Evolutionary conservation across 2,113 vertebrate species (phyloP), one percentile per base, ranked within the genome.

Genomic region (Melospiza georgiana): DNA sequence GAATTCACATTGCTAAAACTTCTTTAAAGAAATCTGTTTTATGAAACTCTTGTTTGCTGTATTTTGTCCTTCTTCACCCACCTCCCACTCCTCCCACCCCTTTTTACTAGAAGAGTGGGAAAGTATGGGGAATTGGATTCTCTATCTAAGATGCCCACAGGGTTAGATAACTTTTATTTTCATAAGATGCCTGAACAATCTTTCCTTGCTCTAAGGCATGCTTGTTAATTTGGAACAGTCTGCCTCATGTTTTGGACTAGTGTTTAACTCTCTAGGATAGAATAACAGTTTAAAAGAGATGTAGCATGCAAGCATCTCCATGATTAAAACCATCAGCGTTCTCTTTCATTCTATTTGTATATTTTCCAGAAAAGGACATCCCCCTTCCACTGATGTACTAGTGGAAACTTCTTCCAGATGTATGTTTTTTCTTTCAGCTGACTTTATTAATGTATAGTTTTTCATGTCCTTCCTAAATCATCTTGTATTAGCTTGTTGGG

Each of bases 81-180:
- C 25, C 16, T 31, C 5, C 20, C 6, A 17, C 48, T 77, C 61
- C 35, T 54, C 41, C 54, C 22, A 52, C 54, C 27, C 24, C 9
- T 68, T 87, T 85, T 83, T 79, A 71, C n/a, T 69, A 54, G 41
- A 57, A 68, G 68, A 80, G 23, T 87, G 37, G 35, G 37, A 80
- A 63, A 77, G 9, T 52, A 79, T 57, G 31, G 19, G 55, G 68
- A 69, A 39, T 63, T 27, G 24, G 22, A 9, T 84, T 87, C 55
- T 80, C 27, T 61, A 57, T 84, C 67, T 35, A 51, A 86, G 72
- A 59, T 81, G 58, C 52, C 65, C 10, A 30, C 35, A 43, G 15
- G 81, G 55, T 93, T 90, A 83, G 68, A 19, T 86, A 93, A 88
- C 71, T 92, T 74, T 30, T 73, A 22, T 63, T 83, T 89, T 81